Evolutionary conservation across 2,797 vertebrate species (phyloP).

Genomic region (Triplophysa yarkandensis): DNA sequence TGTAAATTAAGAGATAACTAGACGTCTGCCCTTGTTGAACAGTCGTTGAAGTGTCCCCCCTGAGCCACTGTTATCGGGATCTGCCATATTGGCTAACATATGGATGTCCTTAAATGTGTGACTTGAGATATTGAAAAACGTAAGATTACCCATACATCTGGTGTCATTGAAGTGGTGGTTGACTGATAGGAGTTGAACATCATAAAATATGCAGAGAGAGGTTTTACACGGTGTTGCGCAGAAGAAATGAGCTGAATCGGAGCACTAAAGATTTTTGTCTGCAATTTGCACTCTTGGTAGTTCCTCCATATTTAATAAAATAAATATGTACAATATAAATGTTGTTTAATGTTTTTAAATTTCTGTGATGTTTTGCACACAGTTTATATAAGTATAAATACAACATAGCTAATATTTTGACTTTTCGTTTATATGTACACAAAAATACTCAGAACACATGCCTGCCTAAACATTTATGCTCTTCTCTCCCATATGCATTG

Average conservation of each 20-base stretch:
- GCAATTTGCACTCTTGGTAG: not conserved
- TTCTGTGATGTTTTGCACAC: not conserved
- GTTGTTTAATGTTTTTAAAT: not conserved
- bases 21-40: constrained; percentile 51
- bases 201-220: not conserved
- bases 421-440: not conserved
- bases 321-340: not conserved
- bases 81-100: constrained; percentile 32
- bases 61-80: constrained; percentile 39
- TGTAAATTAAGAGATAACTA: constrained; percentile 55
- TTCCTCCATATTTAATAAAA: not conserved
- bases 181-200: not conserved
- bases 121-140: constrained; percentile 16
- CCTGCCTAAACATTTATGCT: not conserved
- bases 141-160: not conserved
- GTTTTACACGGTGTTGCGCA: not conserved
- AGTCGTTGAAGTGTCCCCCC: constrained; percentile 41
- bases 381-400: not conserved
- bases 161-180: not conserved
- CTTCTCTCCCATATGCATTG: not conserved
- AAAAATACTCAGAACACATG: not conserved
- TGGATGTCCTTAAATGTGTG: constrained; percentile 21
- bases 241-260: not conserved
- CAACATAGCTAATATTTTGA: not conserved
- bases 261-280: not conserved